These are phyloP conservation scores for Pteronotus mesoamericanus DNA, from an alignment of 2,797 vertebrate species.

Conservation along the genomic window DNA sequence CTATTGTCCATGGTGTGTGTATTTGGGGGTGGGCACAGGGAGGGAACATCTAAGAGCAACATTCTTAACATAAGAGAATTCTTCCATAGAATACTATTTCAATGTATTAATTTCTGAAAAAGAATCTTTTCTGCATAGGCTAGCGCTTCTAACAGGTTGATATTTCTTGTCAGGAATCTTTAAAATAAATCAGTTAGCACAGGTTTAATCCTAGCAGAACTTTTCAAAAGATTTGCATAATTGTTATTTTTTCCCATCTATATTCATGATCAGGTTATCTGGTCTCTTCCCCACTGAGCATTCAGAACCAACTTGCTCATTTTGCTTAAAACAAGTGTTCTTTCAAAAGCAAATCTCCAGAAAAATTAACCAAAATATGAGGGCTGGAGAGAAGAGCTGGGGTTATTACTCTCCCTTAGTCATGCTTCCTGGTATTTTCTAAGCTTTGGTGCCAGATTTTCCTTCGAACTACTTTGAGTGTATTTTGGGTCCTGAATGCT, in stretches of 20 bases:
- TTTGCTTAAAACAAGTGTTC: slow-evolving; percentile 22
- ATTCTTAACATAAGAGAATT: not conserved
- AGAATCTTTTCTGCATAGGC: not conserved
- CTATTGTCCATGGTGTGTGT: not conserved
- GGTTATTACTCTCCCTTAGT: not conserved
- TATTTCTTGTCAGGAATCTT: not conserved
- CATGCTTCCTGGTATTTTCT: not conserved
- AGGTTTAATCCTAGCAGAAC: not conserved
- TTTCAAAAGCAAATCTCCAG: slow-evolving; percentile 25
- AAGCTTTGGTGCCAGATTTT: not conserved
- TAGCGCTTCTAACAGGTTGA: not conserved
- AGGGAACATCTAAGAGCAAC: not conserved
- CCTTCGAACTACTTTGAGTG: not conserved
- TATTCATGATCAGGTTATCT: not conserved
- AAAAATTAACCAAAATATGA: slow-evolving; percentile 30
- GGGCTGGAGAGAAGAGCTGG: not conserved
- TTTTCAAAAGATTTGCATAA: not conserved
- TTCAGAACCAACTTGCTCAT: not conserved
- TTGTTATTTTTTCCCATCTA: not conserved
- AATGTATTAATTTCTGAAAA: not conserved
- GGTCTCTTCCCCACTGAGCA: not conserved
- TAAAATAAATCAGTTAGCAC: not conserved
- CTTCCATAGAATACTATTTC: not conserved
- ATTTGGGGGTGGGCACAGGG: not conserved
- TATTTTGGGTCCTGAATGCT: not conserved